Evolutionary conservation across 2,888 invertebrate species (phyloP), one percentile per base, ranked within the genome.

Genomic region (Timandra comae): DNA sequence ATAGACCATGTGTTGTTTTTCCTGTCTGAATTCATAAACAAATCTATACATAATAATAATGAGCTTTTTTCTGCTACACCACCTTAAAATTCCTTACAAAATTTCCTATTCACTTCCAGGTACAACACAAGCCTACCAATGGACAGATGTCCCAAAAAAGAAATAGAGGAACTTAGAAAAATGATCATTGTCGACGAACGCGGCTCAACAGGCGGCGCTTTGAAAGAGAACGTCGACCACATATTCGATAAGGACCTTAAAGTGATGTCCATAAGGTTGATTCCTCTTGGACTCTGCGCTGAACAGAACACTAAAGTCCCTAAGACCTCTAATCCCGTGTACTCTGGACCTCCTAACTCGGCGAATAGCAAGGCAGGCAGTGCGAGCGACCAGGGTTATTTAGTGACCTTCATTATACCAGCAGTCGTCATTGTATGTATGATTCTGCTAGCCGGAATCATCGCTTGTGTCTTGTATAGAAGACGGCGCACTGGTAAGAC

Each of bases 381-480:
- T 24, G 63, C 60, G 0, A 60, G 53, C 0, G 69, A 69, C 22
- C 65, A 62, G 24, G 59, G 47, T 8, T 92, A 93, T 52, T 69
- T 94, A 48, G 87, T 92, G 30, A 97, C 96, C 6, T 96, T 95
- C 47, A 91, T 98, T 23, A 89, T 98, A 36, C 97, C 98, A 0
- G 94, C 95, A 1, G 89, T 95, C 7, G 93, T 97, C 16, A 94
- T 98, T 38, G 90, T 94, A 0, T 90, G 92, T 10, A 96, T 98
- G 93, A 87, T 98, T 22, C 73, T 97, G 7, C 82, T 98, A 26
- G 96, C 97, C 0, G 91, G 94, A 0, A 86, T 97, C 33, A 91
- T 97, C 33, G 97, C 97, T 1, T 95, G 96, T 62, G 90, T 96
- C 32, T 81, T 98, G 29, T 97, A 97, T 65, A 89, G 95, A 50